Evolutionary conservation across 2,113 vertebrate genomes (phyloP).

Genomic region (Oreochromis niloticus): DNA sequence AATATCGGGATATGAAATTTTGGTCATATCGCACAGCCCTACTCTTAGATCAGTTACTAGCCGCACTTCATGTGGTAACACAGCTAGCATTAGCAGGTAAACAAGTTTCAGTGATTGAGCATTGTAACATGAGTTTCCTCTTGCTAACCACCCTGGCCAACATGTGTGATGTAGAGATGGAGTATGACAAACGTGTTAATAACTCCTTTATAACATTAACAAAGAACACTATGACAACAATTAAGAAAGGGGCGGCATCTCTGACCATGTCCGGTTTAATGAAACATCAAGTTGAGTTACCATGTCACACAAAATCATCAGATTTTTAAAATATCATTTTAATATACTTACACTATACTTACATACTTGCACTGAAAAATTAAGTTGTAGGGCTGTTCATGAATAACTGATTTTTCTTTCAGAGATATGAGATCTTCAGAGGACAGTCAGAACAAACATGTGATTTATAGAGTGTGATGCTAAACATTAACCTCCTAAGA

Average conservation of each 20-base stretch:
- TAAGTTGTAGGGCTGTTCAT: no score
- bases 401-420: not conserved
- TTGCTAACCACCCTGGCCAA: not conserved
- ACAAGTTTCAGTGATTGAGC: not conserved
- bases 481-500: no score
- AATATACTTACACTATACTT: no score
- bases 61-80: not conserved
- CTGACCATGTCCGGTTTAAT: accelerated
- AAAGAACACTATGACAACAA: not conserved
- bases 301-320: not conserved
- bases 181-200: not conserved
- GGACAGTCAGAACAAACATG: not conserved
- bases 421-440: not conserved
- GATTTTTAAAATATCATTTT: not conserved
- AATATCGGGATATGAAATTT: no score
- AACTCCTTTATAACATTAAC: not conserved
- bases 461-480: not conserved
- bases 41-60: not conserved
- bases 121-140: not conserved
- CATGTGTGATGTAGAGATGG: not conserved
- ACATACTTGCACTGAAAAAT: no score
- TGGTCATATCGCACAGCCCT: no score
- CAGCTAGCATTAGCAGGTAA: not conserved
- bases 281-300: not conserved
- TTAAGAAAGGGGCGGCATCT: not conserved